Base-by-base conservation (phyloP, 2,888 invertebrate genomes). In the Nomada ruficornis region DNA sequence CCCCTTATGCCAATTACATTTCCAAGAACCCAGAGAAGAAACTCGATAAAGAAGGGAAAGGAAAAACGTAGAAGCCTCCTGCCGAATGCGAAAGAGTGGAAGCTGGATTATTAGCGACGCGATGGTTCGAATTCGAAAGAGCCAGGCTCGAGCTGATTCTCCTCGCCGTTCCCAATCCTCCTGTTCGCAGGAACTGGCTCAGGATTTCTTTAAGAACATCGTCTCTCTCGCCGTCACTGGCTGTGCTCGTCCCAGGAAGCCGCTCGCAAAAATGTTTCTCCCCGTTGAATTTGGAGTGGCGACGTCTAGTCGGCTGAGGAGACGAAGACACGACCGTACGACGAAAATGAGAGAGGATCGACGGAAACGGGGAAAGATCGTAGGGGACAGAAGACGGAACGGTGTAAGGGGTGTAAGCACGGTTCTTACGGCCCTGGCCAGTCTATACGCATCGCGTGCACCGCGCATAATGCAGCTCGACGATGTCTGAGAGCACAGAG, bases 401-500 rank as follows among this genome's bases (percentile, higher is more conserved):
- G 18, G 62, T 9, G 23, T 15, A 20, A 15, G 42, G 59, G n/a
- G 36, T 20, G 73, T 26, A 26, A 55, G 10, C 29, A 20, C 52
- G 44, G 44, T 80, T 82, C 47, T 23, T 55, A 81, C 80, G 85
- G 82, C 75, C 80, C 83, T 83, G 81, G 84, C 26, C 80, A 79
- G 80, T 79, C 87, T 78, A 78, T 85, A 81, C 83, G 82, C 82
- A 85, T 88, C 83, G 83, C 72, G 80, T 83, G 76, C 80, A 87
- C 69, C 77, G 85, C 75, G 80, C 82, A 88, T 88, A 88, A 88
- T 84, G 77, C 79, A 67, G 76, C 71, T 68, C 52, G 82, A 80
- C 76, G 84, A 83, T 89, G 86, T 84, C 87, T 89, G 88, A 84
- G 83, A 83, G 85, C 77, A 89, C 87, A 87, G 88, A 84, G 86